Evolutionary conservation across 1,140 invertebrate species (phyloP).

Genomic region (Pentalonia nigronervosa): DNA sequence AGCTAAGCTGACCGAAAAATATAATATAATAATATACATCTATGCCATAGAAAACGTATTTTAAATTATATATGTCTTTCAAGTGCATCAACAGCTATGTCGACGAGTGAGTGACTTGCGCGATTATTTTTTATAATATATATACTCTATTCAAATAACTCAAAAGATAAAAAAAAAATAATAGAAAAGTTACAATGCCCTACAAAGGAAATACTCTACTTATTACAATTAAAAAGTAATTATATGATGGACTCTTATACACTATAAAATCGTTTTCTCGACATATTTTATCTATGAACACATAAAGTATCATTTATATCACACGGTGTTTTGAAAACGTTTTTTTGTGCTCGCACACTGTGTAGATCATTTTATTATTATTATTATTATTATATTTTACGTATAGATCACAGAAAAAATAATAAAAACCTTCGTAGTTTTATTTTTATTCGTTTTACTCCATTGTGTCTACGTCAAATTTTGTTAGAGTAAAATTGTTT

Average conservation of each 20-base stretch:
- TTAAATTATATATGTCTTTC: background rate
- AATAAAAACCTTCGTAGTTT: background rate
- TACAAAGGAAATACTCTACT: background rate
- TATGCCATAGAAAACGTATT: background rate
- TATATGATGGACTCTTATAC: background rate
- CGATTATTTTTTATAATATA: background rate
- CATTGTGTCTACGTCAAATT: background rate
- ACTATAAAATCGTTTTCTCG: background rate
- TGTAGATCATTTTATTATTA: background rate
- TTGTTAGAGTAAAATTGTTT: background rate
- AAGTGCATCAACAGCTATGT: background rate
- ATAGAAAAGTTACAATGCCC: background rate
- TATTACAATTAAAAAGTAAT: slow-evolving; percentile 21
- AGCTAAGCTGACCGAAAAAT: background rate
- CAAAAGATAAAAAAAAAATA: background rate
- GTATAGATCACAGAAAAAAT: background rate
- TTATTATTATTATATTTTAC: background rate
- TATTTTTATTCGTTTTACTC: background rate
- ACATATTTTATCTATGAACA: background rate
- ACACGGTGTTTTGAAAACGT: background rate
- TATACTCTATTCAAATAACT: background rate
- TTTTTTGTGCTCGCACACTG: background rate
- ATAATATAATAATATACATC: background rate
- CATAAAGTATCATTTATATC: background rate
- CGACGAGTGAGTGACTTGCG: background rate